Evolutionary conservation across 2,888 invertebrate species (phyloP), one percentile per base, ranked within the genome.

Genomic region (Drosophila maculinotata): DNA sequence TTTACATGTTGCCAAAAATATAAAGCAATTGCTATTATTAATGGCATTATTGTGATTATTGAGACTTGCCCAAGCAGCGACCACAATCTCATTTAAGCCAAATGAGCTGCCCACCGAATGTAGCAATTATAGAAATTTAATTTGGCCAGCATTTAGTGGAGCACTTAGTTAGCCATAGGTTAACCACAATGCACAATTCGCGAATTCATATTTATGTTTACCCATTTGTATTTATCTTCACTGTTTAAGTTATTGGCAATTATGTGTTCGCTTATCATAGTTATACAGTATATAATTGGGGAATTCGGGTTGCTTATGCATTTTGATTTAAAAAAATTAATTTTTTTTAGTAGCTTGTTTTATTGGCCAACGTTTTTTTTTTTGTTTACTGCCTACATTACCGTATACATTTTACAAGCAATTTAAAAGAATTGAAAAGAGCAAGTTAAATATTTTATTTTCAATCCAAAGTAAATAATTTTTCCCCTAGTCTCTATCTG

Each of bases 81-180:
- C 53, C 38, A 10, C 28, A 65, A 47, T 56, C 49, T 26, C 45
- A 51, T 69, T 65, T 65, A 12, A 48, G 53, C 45, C 63, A 53
- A 36, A 20, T 33, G 12, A 42, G 10, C 36, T 31, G 41, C 28
- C 30, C 30, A 23, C 14, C 36, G 15, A 35, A 38, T 30, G 8
- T 30, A 12, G 26, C 58, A 66, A 54, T 70, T 66, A 69, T 56
- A 15, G 47, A 51, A 56, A 70, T 59, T 59, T 38, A 38, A 59
- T 70, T 66, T 59, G 36, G 39, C 25, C 45, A 41, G 10, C 48
- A 30, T 65, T 56, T 53, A 53, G 42, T 31, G 52, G 25, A 28
- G 30, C 51, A 56, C 33, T 42, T 60, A 44, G 60, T 26, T 41
- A 20, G 14, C 41, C 33, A 23, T n/a, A 17, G 12, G 6, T 25